A percentile compares a stretch with the other conserved stretches of the same genome.
These are phyloP conservation scores for Glomeris marginata DNA, from an alignment of 2,888 invertebrate species.

Conservation along the genomic window DNA sequence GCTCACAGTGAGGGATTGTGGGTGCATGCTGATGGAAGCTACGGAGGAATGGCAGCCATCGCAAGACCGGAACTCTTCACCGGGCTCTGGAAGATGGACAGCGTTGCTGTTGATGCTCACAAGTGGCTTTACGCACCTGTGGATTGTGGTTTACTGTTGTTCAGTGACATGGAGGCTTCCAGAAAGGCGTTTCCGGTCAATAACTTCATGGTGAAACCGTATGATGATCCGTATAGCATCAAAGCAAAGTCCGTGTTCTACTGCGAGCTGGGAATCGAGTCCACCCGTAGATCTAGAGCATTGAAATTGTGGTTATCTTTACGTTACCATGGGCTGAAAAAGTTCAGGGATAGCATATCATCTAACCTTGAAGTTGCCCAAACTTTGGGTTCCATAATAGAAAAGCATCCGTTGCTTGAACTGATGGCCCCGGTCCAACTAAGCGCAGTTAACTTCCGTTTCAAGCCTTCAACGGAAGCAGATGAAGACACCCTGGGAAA, in stretches of 20 bases:
- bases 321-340: not conserved
- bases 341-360: not conserved
- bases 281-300: not conserved
- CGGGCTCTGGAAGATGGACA: not conserved
- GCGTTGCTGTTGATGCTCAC: not conserved
- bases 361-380: not conserved
- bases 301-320: not conserved
- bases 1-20: slow-evolving; percentile 1
- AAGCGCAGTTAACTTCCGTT: not conserved
- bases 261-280: not conserved
- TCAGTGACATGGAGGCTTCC: not conserved
- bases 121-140: not conserved
- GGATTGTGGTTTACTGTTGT: not conserved
- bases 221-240: not conserved
- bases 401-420: not conserved
- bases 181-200: not conserved
- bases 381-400: not conserved
- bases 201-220: not conserved
- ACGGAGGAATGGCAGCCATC: not conserved
- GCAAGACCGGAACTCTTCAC: not conserved
- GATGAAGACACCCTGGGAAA: too few species aligned
- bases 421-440: not conserved
- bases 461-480: not conserved
- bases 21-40: not conserved
- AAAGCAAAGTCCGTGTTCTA: not conserved